Evolutionary conservation across 1,140 invertebrate genomes (phyloP).

Genomic region (Tenebrio molitor): DNA sequence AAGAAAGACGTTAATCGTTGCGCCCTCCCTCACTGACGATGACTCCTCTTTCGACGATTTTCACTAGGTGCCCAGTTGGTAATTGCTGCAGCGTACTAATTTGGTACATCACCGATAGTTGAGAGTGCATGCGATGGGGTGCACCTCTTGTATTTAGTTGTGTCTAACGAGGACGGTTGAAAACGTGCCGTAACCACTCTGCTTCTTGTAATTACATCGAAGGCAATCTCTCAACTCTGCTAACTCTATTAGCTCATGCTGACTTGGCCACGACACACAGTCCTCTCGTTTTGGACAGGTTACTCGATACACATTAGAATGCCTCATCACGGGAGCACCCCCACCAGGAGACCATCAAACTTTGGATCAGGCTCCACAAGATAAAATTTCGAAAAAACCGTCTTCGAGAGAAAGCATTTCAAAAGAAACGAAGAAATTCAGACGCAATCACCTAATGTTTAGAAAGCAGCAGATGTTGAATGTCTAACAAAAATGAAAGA

Average conservation of each 20-base stretch:
- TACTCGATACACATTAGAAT: constrained; percentile 19
- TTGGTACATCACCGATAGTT: constrained; percentile 3
- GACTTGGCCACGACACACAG: constrained; percentile 44
- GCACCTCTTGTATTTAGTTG: constrained; percentile 21
- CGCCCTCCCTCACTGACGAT: constrained; percentile 7
- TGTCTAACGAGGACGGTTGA: constrained; percentile 29
- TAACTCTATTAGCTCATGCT: constrained; percentile 50
- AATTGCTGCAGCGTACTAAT: too few species aligned
- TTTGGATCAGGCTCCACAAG: too few species aligned
- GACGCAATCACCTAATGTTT: too few species aligned
- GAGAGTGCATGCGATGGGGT: constrained; percentile 8
- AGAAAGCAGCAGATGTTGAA: too few species aligned
- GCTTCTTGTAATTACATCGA: constrained; percentile 46
- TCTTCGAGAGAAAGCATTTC: too few species aligned
- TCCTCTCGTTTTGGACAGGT: constrained; percentile 25
- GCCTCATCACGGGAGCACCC: constrained; percentile 8
- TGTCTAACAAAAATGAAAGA: too few species aligned
- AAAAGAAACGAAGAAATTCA: too few species aligned
- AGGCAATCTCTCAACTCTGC: constrained; percentile 47
- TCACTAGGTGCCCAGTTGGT: not conserved
- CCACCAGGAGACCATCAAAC: constrained; percentile 2
- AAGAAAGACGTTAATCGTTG: constrained; percentile 63
- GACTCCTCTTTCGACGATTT: constrained; percentile 1
- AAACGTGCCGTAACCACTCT: constrained; percentile 33
- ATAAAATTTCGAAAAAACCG: too few species aligned